Percentiles rank a stretch among this genome's conserved stretches.
Conservation (phyloP, 2,888 invertebrate species). For the Myopa tessellatipennis region DNA sequence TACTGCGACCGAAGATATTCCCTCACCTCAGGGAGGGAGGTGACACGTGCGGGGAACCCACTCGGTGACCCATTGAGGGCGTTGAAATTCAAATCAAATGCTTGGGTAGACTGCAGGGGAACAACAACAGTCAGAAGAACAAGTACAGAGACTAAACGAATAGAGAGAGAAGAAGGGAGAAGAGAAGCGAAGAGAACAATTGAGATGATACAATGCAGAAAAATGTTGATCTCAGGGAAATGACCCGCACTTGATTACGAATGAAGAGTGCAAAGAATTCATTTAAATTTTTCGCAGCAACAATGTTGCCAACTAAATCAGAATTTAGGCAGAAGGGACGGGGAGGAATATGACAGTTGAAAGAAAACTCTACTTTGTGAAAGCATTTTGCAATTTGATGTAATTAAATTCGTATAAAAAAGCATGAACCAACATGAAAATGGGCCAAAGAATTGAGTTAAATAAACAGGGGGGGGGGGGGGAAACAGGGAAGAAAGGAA, state of each 20-base stretch:
- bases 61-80: too few relatives aligned
- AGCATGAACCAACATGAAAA: conserved; percentile 18
- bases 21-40: too few relatives aligned
- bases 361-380: too few relatives aligned
- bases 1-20: too few relatives aligned
- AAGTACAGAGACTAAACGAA: background rate
- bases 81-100: background rate
- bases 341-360: too few relatives aligned
- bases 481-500: too few relatives aligned
- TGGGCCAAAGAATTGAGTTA: background rate
- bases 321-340: background rate
- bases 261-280: background rate
- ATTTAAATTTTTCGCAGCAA: background rate
- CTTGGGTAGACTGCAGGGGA: background rate
- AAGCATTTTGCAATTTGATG: conserved; percentile 4
- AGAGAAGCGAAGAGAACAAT: background rate
- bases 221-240: conserved; percentile 24
- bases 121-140: too few relatives aligned
- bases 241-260: conserved; percentile 17
- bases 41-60: too few relatives aligned
- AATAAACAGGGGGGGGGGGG: too few relatives aligned
- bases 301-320: conserved; percentile 29
- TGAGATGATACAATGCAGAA: background rate
- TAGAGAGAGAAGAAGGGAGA: background rate
- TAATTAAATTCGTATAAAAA: conserved; percentile 10